Conservation (phyloP, 2,797 vertebrate species). For the Smutsia temminckii region DNA sequence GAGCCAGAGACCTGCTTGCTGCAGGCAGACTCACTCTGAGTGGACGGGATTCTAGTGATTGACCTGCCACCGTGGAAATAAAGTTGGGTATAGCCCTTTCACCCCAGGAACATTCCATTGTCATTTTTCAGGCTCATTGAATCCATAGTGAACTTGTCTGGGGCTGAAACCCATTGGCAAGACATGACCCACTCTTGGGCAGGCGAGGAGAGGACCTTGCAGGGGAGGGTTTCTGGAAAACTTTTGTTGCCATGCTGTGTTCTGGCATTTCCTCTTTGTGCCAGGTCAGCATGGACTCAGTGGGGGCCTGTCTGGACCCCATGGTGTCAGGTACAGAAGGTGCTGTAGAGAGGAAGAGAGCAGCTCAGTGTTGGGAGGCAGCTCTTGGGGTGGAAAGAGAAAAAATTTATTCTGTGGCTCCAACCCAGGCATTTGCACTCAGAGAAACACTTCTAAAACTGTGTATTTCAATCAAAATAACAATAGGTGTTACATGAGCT, state of each 20-base stretch:
- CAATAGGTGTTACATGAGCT: not conserved
- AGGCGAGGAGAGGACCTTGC: not conserved
- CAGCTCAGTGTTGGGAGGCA: not conserved
- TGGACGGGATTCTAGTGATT: too few species aligned
- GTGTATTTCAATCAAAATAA: not conserved
- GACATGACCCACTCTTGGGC: not conserved
- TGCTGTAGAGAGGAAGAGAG: not conserved
- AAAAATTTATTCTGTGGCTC: not conserved
- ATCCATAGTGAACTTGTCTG: too few species aligned
- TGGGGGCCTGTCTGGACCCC: not conserved
- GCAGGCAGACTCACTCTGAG: too few species aligned
- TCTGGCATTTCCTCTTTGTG: not conserved
- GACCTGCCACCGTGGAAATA: too few species aligned
- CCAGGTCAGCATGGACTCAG: not conserved
- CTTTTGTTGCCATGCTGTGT: not conserved
- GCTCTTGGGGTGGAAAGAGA: not conserved
- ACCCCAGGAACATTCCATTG: too few species aligned
- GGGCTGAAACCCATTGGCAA: too few species aligned
- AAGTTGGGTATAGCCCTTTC: too few species aligned
- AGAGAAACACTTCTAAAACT: not conserved
- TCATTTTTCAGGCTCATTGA: too few species aligned
- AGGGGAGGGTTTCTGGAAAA: not conserved
- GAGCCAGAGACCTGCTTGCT: too few species aligned
- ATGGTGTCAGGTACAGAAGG: not conserved
- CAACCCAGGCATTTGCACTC: not conserved